Evolutionary conservation across 1,140 invertebrate species (phyloP).

Genomic region (Trypoxylus dichotomus): DNA sequence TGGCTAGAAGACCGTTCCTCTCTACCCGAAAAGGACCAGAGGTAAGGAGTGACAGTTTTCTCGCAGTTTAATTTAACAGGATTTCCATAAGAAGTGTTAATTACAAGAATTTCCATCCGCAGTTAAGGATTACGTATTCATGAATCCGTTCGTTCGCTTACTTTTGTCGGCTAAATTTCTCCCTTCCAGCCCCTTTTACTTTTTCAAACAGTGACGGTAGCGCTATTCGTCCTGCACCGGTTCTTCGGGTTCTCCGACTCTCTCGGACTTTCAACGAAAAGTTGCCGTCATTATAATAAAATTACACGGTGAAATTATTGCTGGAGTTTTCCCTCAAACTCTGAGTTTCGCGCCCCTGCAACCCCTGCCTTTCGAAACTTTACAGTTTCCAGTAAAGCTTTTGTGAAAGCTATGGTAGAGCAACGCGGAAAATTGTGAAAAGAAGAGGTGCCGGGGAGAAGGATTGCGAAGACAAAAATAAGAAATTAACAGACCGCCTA

Average conservation of each 20-base stretch:
- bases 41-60: conserved; percentile 20
- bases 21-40: not conserved
- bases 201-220: not conserved
- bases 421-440: not conserved
- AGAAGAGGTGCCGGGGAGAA: not conserved
- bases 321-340: not conserved
- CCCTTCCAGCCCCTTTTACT: not conserved
- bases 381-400: not conserved
- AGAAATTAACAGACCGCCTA: not conserved
- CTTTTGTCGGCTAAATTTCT: not conserved
- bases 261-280: conserved; percentile 11
- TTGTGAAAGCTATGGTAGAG: not conserved
- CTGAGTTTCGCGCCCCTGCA: not conserved
- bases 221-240: not conserved
- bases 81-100: conserved; percentile 51
- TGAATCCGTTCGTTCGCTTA: conserved; percentile 30
- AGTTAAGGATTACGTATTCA: conserved; percentile 37
- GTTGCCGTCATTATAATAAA: conserved; percentile 27
- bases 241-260: not conserved
- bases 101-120: conserved; percentile 44
- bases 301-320: conserved; percentile 24
- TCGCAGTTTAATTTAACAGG: conserved; percentile 43
- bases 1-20: not conserved
- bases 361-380: not conserved
- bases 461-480: conserved; percentile 1